Evolutionary conservation across 2,113 vertebrate genomes (phyloP).

Genomic region (Ptyas mucosa): DNA sequence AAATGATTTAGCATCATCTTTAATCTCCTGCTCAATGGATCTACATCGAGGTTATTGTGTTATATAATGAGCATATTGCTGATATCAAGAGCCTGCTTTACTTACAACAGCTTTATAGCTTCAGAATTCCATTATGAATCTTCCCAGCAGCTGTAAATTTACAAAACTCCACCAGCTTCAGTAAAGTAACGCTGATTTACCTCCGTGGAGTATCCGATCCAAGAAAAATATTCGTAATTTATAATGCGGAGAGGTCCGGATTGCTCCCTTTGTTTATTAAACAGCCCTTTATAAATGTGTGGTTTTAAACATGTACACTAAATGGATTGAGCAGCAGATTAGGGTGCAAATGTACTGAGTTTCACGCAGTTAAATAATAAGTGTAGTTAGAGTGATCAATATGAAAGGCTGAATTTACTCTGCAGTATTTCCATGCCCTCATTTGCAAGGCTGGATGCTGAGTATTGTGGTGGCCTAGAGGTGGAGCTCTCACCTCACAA

Average conservation of each 20-base stretch:
- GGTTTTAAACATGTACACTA: slow-evolving; percentile 39
- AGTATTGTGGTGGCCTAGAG: no score
- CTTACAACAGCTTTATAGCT: slow-evolving; percentile 1
- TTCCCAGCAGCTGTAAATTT: slow-evolving; percentile 22
- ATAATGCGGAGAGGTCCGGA: slow-evolving; percentile 48
- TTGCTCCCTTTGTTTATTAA: slow-evolving; percentile 45
- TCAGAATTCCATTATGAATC: slow-evolving; percentile 22
- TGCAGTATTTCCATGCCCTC: neutral
- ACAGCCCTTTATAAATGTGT: slow-evolving; percentile 48
- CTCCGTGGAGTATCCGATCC: slow-evolving; percentile 48
- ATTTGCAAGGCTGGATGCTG: neutral
- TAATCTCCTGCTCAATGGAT: slow-evolving; percentile 24
- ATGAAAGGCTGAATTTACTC: neutral
- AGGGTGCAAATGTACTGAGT: slow-evolving; percentile 40
- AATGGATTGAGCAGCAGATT: slow-evolving; percentile 50
- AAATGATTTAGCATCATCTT: slow-evolving; percentile 42
- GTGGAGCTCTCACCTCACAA: no score
- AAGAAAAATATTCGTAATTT: slow-evolving; percentile 59
- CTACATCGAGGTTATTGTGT: slow-evolving; percentile 12
- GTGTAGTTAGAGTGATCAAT: neutral
- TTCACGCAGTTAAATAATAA: neutral
- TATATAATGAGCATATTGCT: slow-evolving; percentile 2
- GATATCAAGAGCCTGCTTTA: neutral
- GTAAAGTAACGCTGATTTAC: slow-evolving; percentile 36
- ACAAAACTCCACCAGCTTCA: slow-evolving; percentile 1